Evolutionary conservation across 2,888 invertebrate species (phyloP).

Genomic region (Apamea sordens): DNA sequence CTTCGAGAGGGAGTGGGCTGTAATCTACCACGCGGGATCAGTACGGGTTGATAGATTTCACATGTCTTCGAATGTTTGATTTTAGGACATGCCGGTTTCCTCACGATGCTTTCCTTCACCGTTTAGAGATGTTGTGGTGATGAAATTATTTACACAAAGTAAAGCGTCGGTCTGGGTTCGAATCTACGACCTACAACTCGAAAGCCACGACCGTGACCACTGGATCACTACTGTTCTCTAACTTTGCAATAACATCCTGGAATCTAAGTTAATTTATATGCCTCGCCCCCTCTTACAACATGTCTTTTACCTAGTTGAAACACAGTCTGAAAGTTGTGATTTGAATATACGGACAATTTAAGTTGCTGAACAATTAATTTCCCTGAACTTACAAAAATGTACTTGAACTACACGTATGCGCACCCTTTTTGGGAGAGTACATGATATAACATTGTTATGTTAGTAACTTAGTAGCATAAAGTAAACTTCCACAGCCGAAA

Average conservation of each 20-base stretch:
- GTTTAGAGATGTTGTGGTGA: neutral
- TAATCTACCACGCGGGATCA: neutral
- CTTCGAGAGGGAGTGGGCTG: neutral
- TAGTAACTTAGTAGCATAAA: neutral
- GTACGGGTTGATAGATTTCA: neutral
- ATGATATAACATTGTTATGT: neutral
- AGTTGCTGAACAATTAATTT: too few species aligned
- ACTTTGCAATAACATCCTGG: neutral
- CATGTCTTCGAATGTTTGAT: neutral
- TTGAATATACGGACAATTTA: neutral
- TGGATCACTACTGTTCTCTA: too few species aligned
- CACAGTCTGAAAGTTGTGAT: neutral
- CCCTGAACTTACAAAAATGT: too few species aligned
- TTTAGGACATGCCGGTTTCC: neutral
- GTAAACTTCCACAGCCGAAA: neutral
- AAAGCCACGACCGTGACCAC: too few species aligned
- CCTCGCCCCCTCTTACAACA: neutral
- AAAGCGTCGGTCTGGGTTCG: too few species aligned
- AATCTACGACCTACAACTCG: too few species aligned
- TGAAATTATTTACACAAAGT: neutral
- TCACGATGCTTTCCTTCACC: neutral
- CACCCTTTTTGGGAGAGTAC: neutral
- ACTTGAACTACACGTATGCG: too few species aligned
- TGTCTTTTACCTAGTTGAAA: neutral
- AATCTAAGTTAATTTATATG: neutral